Evolutionary conservation across 2,888 invertebrate genomes (phyloP).

Genomic region (Acleris sparsana): DNA sequence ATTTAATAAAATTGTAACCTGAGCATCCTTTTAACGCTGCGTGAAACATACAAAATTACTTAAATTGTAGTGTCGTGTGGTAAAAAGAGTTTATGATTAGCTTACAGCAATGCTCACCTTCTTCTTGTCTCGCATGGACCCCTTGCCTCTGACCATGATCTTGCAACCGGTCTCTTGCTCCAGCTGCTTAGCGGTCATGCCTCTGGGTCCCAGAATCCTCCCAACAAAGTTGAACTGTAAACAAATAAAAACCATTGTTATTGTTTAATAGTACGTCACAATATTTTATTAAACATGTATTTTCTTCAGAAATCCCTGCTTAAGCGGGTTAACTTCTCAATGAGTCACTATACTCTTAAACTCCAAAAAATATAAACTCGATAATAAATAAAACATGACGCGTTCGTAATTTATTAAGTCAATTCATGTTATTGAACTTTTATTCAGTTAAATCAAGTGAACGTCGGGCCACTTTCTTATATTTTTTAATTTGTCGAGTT

Average conservation of each 20-base stretch:
- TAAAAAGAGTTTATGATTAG: conserved; percentile 29
- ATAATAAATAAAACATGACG: too few relatives aligned
- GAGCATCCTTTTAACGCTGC: conserved; percentile 43
- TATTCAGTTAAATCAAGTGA: too few relatives aligned
- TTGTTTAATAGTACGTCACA: background rate
- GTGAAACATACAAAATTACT: conserved; percentile 40
- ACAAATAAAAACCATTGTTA: conserved; percentile 50
- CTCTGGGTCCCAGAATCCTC: conserved; percentile 98
- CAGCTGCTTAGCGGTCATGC: conserved; percentile 99
- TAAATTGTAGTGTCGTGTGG: conserved; percentile 5
- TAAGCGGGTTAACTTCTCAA: too few relatives aligned
- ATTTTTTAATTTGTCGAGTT: too few relatives aligned
- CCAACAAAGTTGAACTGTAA: conserved; percentile 99
- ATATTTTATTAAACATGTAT: conserved; percentile 1
- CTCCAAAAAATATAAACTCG: too few relatives aligned
- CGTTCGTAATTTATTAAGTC: too few relatives aligned
- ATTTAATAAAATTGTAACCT: conserved; percentile 36
- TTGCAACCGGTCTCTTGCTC: conserved; percentile 99
- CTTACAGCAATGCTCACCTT: conserved; percentile 88
- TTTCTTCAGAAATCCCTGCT: too few relatives aligned
- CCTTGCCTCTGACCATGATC: conserved; percentile 99
- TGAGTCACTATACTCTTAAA: too few relatives aligned
- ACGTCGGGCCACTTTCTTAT: too few relatives aligned
- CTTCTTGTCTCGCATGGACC: conserved; percentile 99
- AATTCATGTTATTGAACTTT: too few relatives aligned